Base-by-base conservation (phyloP, 1,140 invertebrate genomes). In the Ceratina japonica region DNA sequence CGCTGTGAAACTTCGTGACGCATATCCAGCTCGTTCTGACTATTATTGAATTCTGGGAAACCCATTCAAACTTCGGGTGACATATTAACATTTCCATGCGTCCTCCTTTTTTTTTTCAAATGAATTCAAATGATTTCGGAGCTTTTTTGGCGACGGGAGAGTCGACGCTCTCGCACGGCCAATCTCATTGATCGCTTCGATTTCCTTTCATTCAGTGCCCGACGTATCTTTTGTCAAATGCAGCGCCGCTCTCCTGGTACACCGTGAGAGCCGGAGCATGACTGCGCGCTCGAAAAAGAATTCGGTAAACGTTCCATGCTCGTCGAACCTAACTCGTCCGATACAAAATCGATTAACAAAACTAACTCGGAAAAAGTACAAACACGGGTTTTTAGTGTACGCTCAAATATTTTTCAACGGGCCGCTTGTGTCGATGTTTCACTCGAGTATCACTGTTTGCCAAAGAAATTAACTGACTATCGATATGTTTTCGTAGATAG, bases 271-370 rank as follows among this genome's bases (percentile, higher is more conserved):
- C 10, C n/a, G 70, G 51, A 56, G 62, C 64, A 22, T 37, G 63
- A 61, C 24, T 51, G 65, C 37, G 31, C 78, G 78, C 69, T 56
- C 49, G 64, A 69, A 64, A 72, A 64, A 69, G 49, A 75, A 75
- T 80, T 44, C 63, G 63, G 63, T 58, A 75, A 69, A 75, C 31
- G 37, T 62, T 66, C 52, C 68, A 22, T 22, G 61, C 63, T 78
- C 75, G 52, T 74, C 24, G 77, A 66, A 79, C 70, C 70, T 65
- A 79, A 51, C 62, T 70, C 74, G 77, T 66, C 77, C 73, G 62
- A 74, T 79, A 79, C 61, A 63, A 63, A 78, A 70, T 70, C 75
- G 75, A 70, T 78, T 72, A 72, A 31, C 31, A 15, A 15, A 22
- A 31, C 37, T 49, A 51, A 37, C 66, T 52, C 58, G 37, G 65